Conservation (phyloP, 2,888 invertebrate species). For the Drosophila formosana region DNA sequence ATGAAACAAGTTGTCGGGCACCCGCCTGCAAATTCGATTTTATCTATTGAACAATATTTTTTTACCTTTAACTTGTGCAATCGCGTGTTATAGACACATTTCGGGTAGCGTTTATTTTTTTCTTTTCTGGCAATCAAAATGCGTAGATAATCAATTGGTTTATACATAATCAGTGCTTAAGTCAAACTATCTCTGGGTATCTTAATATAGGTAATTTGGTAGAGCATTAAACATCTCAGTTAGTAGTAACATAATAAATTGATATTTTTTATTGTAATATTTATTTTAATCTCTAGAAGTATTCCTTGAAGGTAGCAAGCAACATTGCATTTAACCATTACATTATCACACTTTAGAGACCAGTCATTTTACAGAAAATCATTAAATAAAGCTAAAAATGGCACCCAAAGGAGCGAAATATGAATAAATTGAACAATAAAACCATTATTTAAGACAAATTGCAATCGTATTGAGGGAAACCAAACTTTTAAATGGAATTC, state of each 20-base stretch:
- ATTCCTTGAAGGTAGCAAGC: too few relatives aligned
- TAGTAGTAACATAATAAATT: too few relatives aligned
- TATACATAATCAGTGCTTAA: constrained; percentile 50
- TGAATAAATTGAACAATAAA: not conserved
- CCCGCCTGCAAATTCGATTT: constrained; percentile 44
- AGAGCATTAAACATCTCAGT: constrained; percentile 2
- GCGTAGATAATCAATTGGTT: constrained; percentile 79
- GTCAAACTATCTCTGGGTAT: constrained; percentile 66
- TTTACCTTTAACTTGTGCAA: constrained; percentile 4
- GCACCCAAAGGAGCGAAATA: not conserved
- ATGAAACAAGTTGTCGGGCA: constrained; percentile 25
- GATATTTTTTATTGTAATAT: too few relatives aligned
- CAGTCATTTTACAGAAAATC: too few relatives aligned
- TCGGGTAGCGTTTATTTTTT: constrained; percentile 19
- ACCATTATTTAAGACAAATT: not conserved
- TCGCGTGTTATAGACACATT: constrained; percentile 62
- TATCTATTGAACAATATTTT: constrained; percentile 18
- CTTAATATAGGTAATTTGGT: constrained; percentile 54
- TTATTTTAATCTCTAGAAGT: too few relatives aligned
- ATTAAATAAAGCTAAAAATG: too few relatives aligned
- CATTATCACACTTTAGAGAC: too few relatives aligned
- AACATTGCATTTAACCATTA: too few relatives aligned
- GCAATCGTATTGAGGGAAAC: not conserved
- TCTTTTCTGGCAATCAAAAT: constrained; percentile 68
- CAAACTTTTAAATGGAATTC: constrained; percentile 1